Evolutionary conservation across 2,888 invertebrate genomes (phyloP).

Genomic region (Agriopis leucophaearia): DNA sequence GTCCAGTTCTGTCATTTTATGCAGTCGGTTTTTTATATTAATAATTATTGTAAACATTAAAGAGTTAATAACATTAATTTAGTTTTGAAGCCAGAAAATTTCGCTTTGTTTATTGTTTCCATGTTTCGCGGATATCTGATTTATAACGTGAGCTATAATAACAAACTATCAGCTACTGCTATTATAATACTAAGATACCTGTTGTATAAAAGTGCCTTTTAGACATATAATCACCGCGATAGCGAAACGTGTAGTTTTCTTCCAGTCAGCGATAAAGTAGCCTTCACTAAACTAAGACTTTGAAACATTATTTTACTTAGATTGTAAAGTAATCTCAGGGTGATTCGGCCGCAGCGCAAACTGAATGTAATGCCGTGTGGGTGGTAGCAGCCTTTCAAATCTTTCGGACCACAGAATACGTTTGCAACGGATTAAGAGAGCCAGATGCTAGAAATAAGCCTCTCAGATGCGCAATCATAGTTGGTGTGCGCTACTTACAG

Average conservation of each 20-base stretch:
- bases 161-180: too few relatives aligned
- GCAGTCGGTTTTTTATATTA: too few relatives aligned
- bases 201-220: neutral
- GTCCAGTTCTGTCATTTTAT: too few relatives aligned
- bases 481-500: too few relatives aligned
- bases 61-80: neutral
- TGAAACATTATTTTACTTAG: neutral
- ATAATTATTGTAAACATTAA: neutral
- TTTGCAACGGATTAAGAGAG: conserved; percentile 13
- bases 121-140: too few relatives aligned
- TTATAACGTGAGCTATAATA: too few relatives aligned
- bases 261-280: neutral
- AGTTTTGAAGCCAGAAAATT: neutral
- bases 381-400: conserved; percentile 26
- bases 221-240: neutral
- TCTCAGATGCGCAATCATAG: neutral
- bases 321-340: conserved; percentile 8
- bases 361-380: conserved; percentile 22
- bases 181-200: too few relatives aligned
- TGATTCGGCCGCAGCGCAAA: conserved; percentile 19
- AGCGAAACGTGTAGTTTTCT: neutral
- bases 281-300: too few relatives aligned
- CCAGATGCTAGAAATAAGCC: conserved; percentile 20
- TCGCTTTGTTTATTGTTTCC: too few relatives aligned
- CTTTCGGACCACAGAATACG: conserved; percentile 10